Evolutionary conservation across 2,113 vertebrate species (phyloP).

Genomic region (Gnathonemus echidnorhynchus): DNA sequence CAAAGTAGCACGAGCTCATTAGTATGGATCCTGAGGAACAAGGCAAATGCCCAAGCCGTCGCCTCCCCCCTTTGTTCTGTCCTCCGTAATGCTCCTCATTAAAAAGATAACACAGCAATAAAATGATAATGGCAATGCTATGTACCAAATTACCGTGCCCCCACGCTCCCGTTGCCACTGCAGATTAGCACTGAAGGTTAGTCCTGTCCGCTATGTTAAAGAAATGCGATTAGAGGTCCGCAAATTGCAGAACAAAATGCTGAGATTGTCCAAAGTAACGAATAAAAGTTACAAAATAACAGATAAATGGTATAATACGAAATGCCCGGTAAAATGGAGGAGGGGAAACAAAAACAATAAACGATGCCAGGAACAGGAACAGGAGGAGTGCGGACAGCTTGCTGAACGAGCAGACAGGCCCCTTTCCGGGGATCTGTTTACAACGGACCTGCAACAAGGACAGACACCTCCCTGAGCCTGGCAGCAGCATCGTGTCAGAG

Average conservation of each 20-base stretch:
- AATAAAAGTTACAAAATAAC: conserved; percentile 3
- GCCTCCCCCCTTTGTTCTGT: conserved; percentile 21
- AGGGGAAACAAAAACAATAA: background rate
- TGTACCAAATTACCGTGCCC: conserved; percentile 22
- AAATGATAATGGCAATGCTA: conserved; percentile 32
- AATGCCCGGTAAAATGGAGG: background rate
- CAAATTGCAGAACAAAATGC: conserved; percentile 3
- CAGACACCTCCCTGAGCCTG: background rate
- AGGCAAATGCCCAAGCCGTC: background rate
- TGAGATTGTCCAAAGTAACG: background rate
- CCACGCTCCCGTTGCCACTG: conserved; percentile 1
- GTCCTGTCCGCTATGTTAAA: background rate
- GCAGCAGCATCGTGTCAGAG: background rate
- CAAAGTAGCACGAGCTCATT: conserved; percentile 11
- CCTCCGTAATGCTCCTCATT: conserved; percentile 32
- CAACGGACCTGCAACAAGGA: background rate
- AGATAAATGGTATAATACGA: background rate
- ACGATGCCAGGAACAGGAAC: background rate
- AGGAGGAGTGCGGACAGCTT: background rate
- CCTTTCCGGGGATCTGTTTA: background rate
- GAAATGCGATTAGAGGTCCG: conserved; percentile 20
- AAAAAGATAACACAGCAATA: conserved; percentile 34
- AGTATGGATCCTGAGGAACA: conserved; percentile 25
- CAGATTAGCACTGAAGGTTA: conserved; percentile 19
- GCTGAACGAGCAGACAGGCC: background rate